Conservation (phyloP, 35 echinoderm and acorn worm genomes). For the Ophiothrix spiculata region DNA sequence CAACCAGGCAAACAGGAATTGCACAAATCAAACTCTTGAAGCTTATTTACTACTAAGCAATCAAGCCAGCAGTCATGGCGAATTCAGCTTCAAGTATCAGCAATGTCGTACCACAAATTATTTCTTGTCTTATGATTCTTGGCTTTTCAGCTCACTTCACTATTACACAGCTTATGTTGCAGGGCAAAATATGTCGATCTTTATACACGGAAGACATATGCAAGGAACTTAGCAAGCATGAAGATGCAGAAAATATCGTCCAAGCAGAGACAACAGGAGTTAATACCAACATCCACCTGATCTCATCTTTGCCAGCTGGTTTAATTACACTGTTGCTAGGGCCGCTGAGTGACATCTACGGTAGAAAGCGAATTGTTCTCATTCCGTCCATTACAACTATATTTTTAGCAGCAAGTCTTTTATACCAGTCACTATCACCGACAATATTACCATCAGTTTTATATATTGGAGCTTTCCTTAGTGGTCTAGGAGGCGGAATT, state of each 20-base stretch:
- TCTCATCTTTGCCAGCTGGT: slow-evolving; percentile 48
- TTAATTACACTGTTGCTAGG: slow-evolving; percentile 51
- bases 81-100: no score
- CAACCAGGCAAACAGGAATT: no score
- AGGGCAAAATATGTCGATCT: not conserved
- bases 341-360: slow-evolving; percentile 56
- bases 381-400: slow-evolving; percentile 43
- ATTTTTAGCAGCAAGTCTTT: slow-evolving; percentile 16
- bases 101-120: not conserved
- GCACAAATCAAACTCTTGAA: no score
- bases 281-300: slow-evolving; percentile 46
- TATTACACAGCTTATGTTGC: not conserved
- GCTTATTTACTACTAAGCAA: no score
- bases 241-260: slow-evolving; percentile 44
- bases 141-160: not conserved
- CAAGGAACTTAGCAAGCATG: slow-evolving; percentile 39
- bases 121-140: not conserved
- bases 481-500: slow-evolving; percentile 61
- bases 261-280: slow-evolving; percentile 50
- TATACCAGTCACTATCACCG: slow-evolving; percentile 17
- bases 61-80: no score
- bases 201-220: slow-evolving; percentile 48
- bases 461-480: slow-evolving; percentile 25
- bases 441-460: slow-evolving; percentile 25
- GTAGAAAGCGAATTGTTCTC: slow-evolving; percentile 60